Base-by-base conservation (phyloP, 1,140 invertebrate species). In the Aphelenchoides fujianensis region DNA sequence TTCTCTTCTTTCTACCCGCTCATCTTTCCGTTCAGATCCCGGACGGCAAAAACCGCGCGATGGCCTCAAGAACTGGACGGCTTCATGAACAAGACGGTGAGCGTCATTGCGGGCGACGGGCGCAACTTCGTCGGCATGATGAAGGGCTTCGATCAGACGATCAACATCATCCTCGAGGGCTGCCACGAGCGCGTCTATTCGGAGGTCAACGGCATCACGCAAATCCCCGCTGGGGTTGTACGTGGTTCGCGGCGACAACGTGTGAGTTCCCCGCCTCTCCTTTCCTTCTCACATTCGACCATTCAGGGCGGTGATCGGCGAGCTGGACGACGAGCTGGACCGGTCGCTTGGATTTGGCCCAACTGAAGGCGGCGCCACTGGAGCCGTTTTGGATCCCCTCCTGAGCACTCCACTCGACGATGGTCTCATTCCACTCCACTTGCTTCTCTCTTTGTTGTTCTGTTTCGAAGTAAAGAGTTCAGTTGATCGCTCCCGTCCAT, bases 141-240 rank as follows among this genome's bases (percentile, higher is more conserved):
- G 53, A 92, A 92, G 86, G 92, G 92, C 54, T 98, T 97, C 87
- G 96, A 98, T 87, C 96, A 98, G 86, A 95, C 94, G 23, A 95
- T 97, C 69, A 98, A 98, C 83, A 88, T 98, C 72, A 96, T 98
- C 81, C 87, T 98, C 35, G 94, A 97, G 85, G 95, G 98, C 86
- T 95, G 93, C 68, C 94, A 97, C 85, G 96, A 98, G 86, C 88
- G 96, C 82, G 94, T 98, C 16, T 98, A 94, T 85, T 95, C 92
- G 68, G 90, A 90, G 19, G 90, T 90, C 9, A 89, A 91, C 79
- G 95, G 95, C 54, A 91, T 98, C 48, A 94, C 97, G 82, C 94
- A 98, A 88, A 94, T 98, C 66, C n/a, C 91, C 94, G 70, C 88
- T 98, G 28, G 95, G 95, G 31, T 87, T 98, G 23, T 95, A 98